Evolutionary conservation across 1,140 invertebrate species (phyloP).

Genomic region (Heliothis subflexa): DNA sequence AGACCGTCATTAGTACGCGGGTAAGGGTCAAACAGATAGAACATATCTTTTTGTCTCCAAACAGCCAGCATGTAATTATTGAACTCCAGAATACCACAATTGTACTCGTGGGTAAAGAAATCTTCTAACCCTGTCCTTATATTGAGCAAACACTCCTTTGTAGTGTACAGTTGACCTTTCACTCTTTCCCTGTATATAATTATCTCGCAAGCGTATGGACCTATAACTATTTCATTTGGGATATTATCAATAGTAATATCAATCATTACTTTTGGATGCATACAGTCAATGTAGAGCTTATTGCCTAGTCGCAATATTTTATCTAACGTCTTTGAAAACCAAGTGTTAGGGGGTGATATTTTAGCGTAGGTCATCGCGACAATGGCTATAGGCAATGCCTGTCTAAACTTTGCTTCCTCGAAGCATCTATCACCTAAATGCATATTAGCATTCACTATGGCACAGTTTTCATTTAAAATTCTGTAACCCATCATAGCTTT

Average conservation of each 20-base stretch:
- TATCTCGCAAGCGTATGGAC: slow-evolving; percentile 86
- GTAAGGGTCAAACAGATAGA: slow-evolving; percentile 86
- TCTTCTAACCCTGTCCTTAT: slow-evolving; percentile 75
- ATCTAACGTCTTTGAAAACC: slow-evolving; percentile 86
- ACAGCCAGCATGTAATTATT: slow-evolving; percentile 81
- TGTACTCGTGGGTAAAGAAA: slow-evolving; percentile 82
- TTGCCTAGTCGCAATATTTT: slow-evolving; percentile 86
- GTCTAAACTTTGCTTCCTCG: slow-evolving; percentile 84
- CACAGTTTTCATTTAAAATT: slow-evolving; percentile 85
- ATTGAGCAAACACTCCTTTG: slow-evolving; percentile 82
- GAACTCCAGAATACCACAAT: slow-evolving; percentile 84
- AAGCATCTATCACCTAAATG: slow-evolving; percentile 86
- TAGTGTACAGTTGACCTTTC: slow-evolving; percentile 82
- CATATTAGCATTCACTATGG: slow-evolving; percentile 85
- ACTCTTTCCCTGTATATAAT: slow-evolving; percentile 84
- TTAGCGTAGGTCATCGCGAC: slow-evolving; percentile 86
- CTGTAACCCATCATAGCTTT: slow-evolving; percentile 84
- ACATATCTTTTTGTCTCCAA: slow-evolving; percentile 87
- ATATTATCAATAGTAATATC: slow-evolving; percentile 85
- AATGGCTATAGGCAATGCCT: slow-evolving; percentile 83
- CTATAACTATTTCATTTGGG: slow-evolving; percentile 85
- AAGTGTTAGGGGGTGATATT: slow-evolving; percentile 86
- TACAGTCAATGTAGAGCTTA: slow-evolving; percentile 81
- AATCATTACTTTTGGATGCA: slow-evolving; percentile 76
- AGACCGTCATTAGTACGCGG: slow-evolving; percentile 80